Base-by-base conservation (phyloP, 2,888 invertebrate species). In the Embidobia sp. region DNA sequence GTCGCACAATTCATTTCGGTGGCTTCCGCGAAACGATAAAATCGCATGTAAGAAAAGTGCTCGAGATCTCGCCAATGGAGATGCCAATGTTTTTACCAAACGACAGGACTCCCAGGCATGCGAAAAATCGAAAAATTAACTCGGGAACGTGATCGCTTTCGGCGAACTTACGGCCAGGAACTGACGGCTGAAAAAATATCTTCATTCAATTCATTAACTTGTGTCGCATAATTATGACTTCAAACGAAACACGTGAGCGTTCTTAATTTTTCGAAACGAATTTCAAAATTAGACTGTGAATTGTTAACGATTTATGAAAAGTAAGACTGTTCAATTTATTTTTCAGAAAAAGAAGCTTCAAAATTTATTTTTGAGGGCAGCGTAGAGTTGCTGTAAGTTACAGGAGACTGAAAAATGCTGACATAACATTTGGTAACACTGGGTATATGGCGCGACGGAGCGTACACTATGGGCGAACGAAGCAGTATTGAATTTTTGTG, bases 401-500 rank as follows among this genome's bases (percentile, higher is more conserved):
- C 55, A 78, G 74, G n/a, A n/a, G n/a, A 22, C 6, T 22, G 18
- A 61, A 79, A 78, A 72, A 77, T 75, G 77, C 55, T 78, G 74
- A 76, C 76, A 80, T 79, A 82, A 83, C 81, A 81, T 84, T 87
- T 83, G 80, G 84, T 84, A 84, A 82, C 85, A 85, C 84, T 83
- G 83, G 83, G 83, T 86, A 82, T 85, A 84, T 79, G 80, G 82
- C 82, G 83, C 83, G 83, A 81, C 80, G 82, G 81, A 82, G 82
- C 83, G 84, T 84, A 85, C 84, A 81, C 84, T 84, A 84, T 83
- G 85, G 84, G 81, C 80, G 78, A 79, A 61, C 80, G 83, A 82
- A 82, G 81, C 84, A 82, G 85, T 87, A 88, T 88, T 86, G 88
- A 87, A 88, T 88, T 88, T 88, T 88, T 87, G 87, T 87, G 83